Conservation (phyloP, 2,113 vertebrate genomes). For the Peromyscus leucopus region DNA sequence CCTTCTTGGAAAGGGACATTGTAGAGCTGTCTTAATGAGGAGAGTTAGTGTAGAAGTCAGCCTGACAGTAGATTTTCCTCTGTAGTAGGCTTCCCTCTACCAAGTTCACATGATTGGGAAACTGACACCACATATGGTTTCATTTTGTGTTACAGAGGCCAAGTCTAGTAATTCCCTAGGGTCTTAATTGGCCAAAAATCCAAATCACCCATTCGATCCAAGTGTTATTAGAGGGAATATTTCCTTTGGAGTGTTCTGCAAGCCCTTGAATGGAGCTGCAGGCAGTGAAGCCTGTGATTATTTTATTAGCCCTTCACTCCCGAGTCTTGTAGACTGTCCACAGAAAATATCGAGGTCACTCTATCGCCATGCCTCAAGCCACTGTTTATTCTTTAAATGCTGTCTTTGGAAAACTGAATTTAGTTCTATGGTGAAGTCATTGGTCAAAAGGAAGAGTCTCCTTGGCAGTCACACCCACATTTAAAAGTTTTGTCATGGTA, state of each 20-base stretch:
- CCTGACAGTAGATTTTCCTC: slow-evolving; percentile 40
- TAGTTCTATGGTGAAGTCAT: not conserved
- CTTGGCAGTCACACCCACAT: not conserved
- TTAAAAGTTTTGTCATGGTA: slow-evolving; percentile 5
- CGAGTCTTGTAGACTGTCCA: not conserved
- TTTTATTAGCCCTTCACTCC: slow-evolving; percentile 71
- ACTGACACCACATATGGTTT: slow-evolving; percentile 46
- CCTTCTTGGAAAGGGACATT: not conserved
- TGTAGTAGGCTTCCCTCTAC: slow-evolving; percentile 29
- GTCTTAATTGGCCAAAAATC: slow-evolving; percentile 66
- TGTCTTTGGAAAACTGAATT: not conserved
- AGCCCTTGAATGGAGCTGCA: slow-evolving; percentile 62
- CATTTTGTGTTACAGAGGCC: slow-evolving; percentile 52
- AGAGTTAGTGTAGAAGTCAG: not conserved
- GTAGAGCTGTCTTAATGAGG: not conserved
- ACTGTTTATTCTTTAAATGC: not conserved
- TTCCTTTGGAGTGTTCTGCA: slow-evolving; percentile 75
- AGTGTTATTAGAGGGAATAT: slow-evolving; percentile 74
- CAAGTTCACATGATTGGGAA: slow-evolving; percentile 60
- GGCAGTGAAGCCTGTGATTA: not conserved
- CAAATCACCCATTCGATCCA: slow-evolving; percentile 68
- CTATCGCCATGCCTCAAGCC: not conserved
- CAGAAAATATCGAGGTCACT: not conserved
- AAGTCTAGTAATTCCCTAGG: slow-evolving; percentile 55
- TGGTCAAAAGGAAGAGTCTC: not conserved